Conservation (phyloP, 2,113 vertebrate species). For the Lampris incognitus region DNA sequence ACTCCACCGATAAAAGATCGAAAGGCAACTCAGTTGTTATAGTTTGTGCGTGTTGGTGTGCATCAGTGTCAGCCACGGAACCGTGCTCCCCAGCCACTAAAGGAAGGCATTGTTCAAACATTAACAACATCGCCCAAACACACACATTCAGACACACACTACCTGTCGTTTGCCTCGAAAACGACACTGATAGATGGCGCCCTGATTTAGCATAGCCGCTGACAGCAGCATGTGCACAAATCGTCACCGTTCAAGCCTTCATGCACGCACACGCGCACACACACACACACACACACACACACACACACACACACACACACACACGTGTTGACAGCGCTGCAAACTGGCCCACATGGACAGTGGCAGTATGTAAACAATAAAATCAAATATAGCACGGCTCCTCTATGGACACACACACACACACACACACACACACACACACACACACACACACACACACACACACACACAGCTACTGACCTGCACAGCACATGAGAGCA, state of each 20-base stretch:
- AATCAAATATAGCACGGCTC: background rate
- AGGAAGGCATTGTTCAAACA: constrained; percentile 54
- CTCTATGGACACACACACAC: background rate
- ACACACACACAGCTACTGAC: constrained; percentile 80
- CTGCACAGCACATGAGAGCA: constrained; percentile 95
- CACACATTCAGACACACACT: constrained; percentile 15
- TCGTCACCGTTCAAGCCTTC: constrained; percentile 7
- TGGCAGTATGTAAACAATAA: constrained; percentile 50
- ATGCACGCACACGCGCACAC: too few species aligned
- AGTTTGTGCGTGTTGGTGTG: constrained; percentile 8
- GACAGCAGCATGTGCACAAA: constrained; percentile 18
- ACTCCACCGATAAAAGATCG: too few species aligned
- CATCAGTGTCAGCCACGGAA: constrained; percentile 63
- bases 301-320: constrained; percentile 22
- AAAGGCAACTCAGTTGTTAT: background rate
- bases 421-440: constrained; percentile 2
- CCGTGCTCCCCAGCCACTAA: constrained; percentile 47
- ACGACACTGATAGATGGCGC: constrained; percentile 27
- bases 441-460: constrained; percentile 17
- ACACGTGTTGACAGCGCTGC: constrained; percentile 43
- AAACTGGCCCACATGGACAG: background rate
- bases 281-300: background rate
- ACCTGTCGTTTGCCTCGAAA: constrained; percentile 9
- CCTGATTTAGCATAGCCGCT: background rate
- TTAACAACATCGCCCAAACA: constrained; percentile 2